phyloP scores from a whole-genome alignment of 2,113 vertebrate species.

The Agelaius tricolor region DNA sequence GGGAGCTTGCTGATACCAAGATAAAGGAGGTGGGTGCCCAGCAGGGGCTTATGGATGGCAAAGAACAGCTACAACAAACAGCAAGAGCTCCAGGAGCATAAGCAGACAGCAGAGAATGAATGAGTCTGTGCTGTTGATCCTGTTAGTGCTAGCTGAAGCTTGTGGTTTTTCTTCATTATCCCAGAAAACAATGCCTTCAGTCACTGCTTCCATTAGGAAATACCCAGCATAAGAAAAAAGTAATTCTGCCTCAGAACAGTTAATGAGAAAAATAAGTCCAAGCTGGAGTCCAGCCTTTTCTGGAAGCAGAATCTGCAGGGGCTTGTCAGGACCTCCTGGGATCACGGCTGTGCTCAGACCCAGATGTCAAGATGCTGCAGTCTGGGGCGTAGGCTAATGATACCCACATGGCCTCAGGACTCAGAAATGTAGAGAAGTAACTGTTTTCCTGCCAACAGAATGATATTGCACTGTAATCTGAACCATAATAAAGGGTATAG shows the following conservation, averaged over 20 bases:
- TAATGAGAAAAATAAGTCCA: slow-evolving; percentile 57
- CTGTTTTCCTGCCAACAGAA: background rate
- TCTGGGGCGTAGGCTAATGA: background rate
- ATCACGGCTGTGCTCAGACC: background rate
- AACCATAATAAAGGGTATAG: background rate
- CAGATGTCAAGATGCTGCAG: slow-evolving; percentile 10
- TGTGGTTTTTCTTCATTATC: slow-evolving; percentile 5
- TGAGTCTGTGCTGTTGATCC: background rate
- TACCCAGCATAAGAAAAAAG: background rate
- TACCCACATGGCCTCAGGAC: background rate
- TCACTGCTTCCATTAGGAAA: slow-evolving; percentile 22
- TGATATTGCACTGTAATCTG: background rate
- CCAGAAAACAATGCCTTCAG: slow-evolving; percentile 4
- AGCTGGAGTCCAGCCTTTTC: slow-evolving; percentile 18
- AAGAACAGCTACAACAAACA: background rate
- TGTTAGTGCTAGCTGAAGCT: background rate
- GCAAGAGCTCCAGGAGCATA: background rate
- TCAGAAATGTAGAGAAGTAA: slow-evolving; percentile 15
- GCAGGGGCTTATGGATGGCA: background rate
- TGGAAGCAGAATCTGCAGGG: background rate
- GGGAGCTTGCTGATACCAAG: background rate
- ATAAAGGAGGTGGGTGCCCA: background rate
- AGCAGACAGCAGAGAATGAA: background rate
- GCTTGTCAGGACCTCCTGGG: slow-evolving; percentile 3
- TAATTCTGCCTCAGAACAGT: slow-evolving; percentile 7